phyloP scores from a whole-genome alignment of 1,140 invertebrate species.

The Caenorhabditis elegans region WBcel235 BX284606.5:11754501-11755000 shows the following conservation, averaged over 20 bases:
- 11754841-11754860: constrained; percentile 31
- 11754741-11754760: not conserved
- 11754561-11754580: not conserved
- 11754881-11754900: not conserved
- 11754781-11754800: not conserved
- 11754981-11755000: too few species aligned
- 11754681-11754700: too few species aligned
- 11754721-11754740: too few species aligned
- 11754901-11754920: too few species aligned
- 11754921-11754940: too few species aligned
- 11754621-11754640: too few species aligned
- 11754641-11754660: too few species aligned
- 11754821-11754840: constrained; percentile 30
- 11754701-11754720: too few species aligned
- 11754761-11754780: not conserved
- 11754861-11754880: not conserved
- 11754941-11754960: too few species aligned
- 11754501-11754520: not conserved
- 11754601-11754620: too few species aligned
- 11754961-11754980: too few species aligned
- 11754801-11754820: constrained; percentile 27
- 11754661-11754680: too few species aligned
- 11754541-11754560: not conserved
- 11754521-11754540: not conserved
- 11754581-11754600: not conserved